Conservation (phyloP, 2,888 invertebrate species). For the Pandemis heparana region DNA sequence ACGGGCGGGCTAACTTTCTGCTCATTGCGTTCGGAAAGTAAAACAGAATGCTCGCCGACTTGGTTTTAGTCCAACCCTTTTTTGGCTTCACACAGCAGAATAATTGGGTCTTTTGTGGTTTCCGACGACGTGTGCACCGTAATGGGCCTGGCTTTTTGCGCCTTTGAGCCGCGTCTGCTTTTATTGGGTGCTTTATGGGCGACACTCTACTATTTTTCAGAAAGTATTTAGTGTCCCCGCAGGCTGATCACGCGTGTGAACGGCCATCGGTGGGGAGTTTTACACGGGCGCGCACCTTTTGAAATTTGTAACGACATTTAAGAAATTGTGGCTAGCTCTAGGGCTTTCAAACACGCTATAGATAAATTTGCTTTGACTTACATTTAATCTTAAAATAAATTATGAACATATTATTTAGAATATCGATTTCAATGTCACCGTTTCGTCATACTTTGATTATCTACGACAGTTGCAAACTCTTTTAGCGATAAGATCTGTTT, state of each 20-base stretch:
- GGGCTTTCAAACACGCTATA: background rate
- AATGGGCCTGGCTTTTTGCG: conserved; percentile 72
- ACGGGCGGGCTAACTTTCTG: conserved; percentile 42
- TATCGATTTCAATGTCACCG: background rate
- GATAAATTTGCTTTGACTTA: background rate
- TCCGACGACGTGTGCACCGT: conserved; percentile 70
- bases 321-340: background rate
- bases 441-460: background rate
- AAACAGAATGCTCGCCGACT: conserved; percentile 65
- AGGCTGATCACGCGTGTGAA: conserved; percentile 31
- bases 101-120: conserved; percentile 81
- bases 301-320: background rate
- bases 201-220: conserved; percentile 54
- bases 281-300: background rate
- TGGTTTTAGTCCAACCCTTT: conserved; percentile 72
- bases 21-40: conserved; percentile 58
- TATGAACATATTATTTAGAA: background rate
- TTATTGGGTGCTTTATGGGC: conserved; percentile 60
- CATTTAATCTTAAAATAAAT: background rate
- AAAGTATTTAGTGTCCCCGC: conserved; percentile 57
- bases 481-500: background rate
- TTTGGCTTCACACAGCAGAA: conserved; percentile 73
- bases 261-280: background rate
- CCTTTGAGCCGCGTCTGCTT: conserved; percentile 66
- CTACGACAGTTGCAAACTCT: background rate